phyloP scores from a whole-genome alignment of 2,797 vertebrate genomes.

The Megaceryle alcyon region DNA sequence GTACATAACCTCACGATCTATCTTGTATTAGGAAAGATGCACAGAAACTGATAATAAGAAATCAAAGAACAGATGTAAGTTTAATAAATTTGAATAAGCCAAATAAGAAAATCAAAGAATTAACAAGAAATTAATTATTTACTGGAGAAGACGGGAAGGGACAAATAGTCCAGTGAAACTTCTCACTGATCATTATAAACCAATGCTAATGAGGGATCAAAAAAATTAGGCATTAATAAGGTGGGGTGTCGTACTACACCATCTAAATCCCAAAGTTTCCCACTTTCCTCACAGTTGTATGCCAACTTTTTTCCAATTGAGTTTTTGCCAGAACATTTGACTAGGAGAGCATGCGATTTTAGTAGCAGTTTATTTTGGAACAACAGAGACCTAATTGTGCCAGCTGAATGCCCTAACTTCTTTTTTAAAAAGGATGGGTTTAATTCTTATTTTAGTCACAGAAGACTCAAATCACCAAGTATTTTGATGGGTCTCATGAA shows the following conservation, averaged over 20 bases:
- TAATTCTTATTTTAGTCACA: neutral
- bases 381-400: constrained; percentile 7
- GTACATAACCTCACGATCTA: neutral
- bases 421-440: neutral
- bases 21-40: neutral
- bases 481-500: neutral
- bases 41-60: neutral
- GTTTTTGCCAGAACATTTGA: neutral
- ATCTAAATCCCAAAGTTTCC: neutral
- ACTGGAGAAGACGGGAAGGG: neutral
- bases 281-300: neutral
- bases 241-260: neutral
- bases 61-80: neutral
- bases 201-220: neutral
- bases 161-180: neutral
- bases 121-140: neutral
- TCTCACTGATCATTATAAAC: neutral
- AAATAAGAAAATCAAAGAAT: neutral
- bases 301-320: neutral
- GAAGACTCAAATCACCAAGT: neutral
- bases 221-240: neutral
- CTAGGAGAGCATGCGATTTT: neutral
- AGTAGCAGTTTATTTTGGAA: constrained; percentile 45
- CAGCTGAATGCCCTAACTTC: neutral
- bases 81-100: neutral